Base-by-base conservation (phyloP, 2,888 invertebrate genomes). In the Eupelmus urozonus region DNA sequence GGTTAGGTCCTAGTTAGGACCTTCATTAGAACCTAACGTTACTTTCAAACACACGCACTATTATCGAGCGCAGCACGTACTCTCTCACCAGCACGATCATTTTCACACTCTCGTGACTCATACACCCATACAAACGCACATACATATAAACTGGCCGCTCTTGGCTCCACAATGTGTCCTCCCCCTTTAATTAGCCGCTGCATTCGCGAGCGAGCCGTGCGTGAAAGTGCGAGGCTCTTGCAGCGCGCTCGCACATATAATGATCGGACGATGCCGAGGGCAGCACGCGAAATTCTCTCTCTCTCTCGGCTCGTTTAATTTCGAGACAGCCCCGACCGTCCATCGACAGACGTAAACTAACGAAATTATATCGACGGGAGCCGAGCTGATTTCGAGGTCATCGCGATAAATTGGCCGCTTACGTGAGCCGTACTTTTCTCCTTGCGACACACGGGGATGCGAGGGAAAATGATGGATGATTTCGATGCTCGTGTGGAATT, bases 151-250 rank as follows among this genome's bases (percentile, higher is more conserved):
- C 4, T 25, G 40, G 13, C 3, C 27, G 23, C n/a, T 23, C 20
- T 23, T 27, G 34, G 45, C 57, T 49, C 57, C 20, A 13, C 23
- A 42, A 42, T 20, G 23, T 23, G 16, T 51, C 16, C 13, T 5
- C n/a, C 23, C 45, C 29, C 45, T 9, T 59, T 59, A 59, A 70
- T 70, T 70, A 59, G 45, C 27, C 20, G 9, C 9, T 34, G 3
- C 34, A 34, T 9, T 34, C 9, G 34, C 9, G 34, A 5, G 9
- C 9, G 34, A 5, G 9, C 9, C 9, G 34, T 34, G 9, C 9
- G 34, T 34, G 34, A 34, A 34, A 34, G 34, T 34, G 34, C 34
- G n/a, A n/a, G n/a, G n/a, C n/a, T n/a, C n/a, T n/a, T n/a, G n/a
- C n/a, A n/a, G n/a, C n/a, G n/a, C n/a, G n/a, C n/a, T n/a, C n/a